Evolutionary conservation across 2,113 vertebrate species (phyloP).

Genomic region (Prolemur simus): DNA sequence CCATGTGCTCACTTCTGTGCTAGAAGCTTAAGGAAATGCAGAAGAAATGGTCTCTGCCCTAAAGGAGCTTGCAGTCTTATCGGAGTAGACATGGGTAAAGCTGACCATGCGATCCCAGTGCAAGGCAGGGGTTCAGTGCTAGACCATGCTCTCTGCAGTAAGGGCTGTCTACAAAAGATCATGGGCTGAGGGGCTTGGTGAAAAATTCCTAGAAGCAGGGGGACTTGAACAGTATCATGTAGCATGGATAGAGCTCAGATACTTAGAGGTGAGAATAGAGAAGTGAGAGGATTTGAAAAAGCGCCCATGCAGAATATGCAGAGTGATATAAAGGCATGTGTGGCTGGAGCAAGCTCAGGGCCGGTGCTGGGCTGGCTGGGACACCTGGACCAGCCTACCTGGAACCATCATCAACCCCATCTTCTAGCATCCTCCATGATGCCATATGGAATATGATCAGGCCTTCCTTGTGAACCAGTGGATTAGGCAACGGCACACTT

Average conservation of each 20-base stretch:
- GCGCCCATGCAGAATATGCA: fast-evolving
- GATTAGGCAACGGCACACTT: neutral
- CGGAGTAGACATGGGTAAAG: neutral
- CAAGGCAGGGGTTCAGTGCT: neutral
- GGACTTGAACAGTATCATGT: neutral
- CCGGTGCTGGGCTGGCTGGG: neutral
- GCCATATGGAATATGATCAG: neutral
- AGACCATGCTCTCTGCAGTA: neutral
- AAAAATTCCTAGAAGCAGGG: neutral
- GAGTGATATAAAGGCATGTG: neutral
- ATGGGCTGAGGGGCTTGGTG: neutral
- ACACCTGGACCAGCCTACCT: neutral
- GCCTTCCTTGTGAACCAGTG: neutral
- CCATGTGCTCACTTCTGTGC: neutral
- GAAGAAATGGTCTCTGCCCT: neutral
- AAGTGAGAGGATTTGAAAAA: neutral
- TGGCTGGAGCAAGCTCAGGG: neutral
- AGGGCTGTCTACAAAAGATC: neutral
- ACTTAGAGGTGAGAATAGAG: neutral
- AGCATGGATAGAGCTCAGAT: too few relatives aligned
- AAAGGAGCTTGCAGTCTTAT: neutral
- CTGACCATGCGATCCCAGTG: neutral
- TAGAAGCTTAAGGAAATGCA: neutral
- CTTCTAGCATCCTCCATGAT: neutral
- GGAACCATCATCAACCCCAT: neutral